phyloP scores from a whole-genome alignment of 2,888 invertebrate species.

The Tachina fera region DNA sequence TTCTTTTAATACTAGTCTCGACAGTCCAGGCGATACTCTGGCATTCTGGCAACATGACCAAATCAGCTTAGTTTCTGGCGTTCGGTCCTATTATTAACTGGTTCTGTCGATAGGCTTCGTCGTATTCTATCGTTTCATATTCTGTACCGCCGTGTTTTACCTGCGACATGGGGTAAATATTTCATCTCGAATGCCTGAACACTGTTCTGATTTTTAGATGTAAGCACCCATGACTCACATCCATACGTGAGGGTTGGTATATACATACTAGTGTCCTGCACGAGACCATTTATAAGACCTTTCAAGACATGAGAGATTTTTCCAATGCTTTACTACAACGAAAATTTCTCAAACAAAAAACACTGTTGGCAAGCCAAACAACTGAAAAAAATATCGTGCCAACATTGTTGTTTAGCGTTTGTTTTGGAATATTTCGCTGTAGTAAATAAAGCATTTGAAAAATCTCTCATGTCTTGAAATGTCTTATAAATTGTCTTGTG shows the following conservation, averaged over 20 bases:
- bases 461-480: too few species aligned
- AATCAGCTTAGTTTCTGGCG: not conserved
- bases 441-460: too few species aligned
- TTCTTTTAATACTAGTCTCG: not conserved
- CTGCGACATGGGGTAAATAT: not conserved
- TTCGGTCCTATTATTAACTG: not conserved
- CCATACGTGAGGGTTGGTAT: too few species aligned
- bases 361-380: rapidly evolving
- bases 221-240: not conserved
- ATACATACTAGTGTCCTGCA: too few species aligned
- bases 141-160: not conserved
- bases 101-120: too few species aligned
- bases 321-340: too few species aligned
- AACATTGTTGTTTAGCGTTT: too few species aligned
- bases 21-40: not conserved
- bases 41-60: not conserved
- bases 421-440: too few species aligned
- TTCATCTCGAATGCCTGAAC: not conserved
- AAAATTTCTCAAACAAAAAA: too few species aligned
- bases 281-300: rapidly evolving
- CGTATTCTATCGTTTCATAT: not conserved
- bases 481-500: too few species aligned
- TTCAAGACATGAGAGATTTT: too few species aligned
- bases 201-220: not conserved
- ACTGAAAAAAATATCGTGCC: too few species aligned